Percentiles rank a stretch among this genome's conserved stretches.
These are phyloP conservation scores for Semaprochilodus insignis DNA, from an alignment of 2,797 vertebrate genomes.

Conservation along the genomic window DNA sequence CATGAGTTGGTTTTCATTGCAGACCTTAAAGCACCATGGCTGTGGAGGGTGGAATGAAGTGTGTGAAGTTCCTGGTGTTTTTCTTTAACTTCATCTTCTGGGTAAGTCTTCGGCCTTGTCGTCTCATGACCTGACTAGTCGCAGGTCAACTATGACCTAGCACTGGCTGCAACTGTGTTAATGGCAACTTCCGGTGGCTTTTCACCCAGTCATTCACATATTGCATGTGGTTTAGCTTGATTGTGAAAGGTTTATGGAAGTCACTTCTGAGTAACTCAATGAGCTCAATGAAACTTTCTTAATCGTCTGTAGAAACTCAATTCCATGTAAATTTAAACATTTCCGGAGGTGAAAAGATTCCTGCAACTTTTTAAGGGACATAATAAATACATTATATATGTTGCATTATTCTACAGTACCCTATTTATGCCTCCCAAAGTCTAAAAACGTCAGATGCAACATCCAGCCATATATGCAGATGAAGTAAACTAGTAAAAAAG, in stretches of 20 bases:
- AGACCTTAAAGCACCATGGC: slow-evolving; percentile 78
- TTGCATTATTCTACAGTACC: too few species aligned
- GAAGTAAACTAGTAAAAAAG: too few species aligned
- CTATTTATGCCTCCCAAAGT: too few species aligned
- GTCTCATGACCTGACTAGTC: not conserved
- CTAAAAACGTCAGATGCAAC: too few species aligned
- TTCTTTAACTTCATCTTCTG: slow-evolving; percentile 89
- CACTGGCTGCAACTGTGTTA: not conserved
- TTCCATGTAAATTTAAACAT: too few species aligned
- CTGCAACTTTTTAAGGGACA: too few species aligned
- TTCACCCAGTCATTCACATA: not conserved
- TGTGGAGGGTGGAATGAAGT: slow-evolving; percentile 87
- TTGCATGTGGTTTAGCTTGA: not conserved
- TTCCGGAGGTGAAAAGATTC: too few species aligned
- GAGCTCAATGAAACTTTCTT: not conserved
- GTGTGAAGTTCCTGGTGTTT: slow-evolving; percentile 87
- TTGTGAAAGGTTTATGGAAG: slow-evolving; percentile 16
- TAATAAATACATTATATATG: too few species aligned
- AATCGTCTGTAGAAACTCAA: not conserved
- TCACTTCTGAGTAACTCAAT: not conserved
- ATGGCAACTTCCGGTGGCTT: slow-evolving; percentile 3
- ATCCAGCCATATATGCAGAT: too few species aligned
- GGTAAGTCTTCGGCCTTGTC: slow-evolving; percentile 77
- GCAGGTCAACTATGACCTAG: not conserved
- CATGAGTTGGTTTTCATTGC: not conserved